These are phyloP conservation scores for Pocota personata DNA, from an alignment of 2,888 invertebrate genomes.

Conservation along the genomic window DNA sequence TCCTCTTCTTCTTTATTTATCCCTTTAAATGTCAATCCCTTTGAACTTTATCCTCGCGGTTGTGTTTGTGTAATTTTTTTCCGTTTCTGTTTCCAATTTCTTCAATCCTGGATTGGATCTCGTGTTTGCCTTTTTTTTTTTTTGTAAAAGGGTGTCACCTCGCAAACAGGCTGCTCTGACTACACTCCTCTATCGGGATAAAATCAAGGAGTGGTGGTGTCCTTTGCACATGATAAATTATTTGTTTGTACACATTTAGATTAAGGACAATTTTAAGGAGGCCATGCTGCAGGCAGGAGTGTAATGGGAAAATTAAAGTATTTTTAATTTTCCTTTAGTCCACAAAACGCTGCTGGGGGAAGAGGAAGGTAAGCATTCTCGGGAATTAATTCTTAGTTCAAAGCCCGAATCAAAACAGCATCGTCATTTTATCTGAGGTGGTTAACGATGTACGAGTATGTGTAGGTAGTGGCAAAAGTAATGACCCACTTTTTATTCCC, in stretches of 20 bases:
- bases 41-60: conserved; percentile 60
- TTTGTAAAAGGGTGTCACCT: conserved; percentile 45
- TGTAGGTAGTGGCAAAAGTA: conserved; percentile 11
- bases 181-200: conserved; percentile 4
- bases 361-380: conserved; percentile 33
- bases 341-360: conserved; percentile 24
- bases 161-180: conserved; percentile 26
- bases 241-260: conserved; percentile 61
- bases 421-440: conserved; percentile 22
- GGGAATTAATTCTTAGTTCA: conserved; percentile 64
- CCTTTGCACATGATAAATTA: conserved; percentile 57
- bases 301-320: conserved; percentile 63
- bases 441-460: background rate
- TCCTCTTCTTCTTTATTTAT: background rate
- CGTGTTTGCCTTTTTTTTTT: conserved; percentile 13
- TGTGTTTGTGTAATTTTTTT: conserved; percentile 14
- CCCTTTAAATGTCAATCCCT: conserved; percentile 15
- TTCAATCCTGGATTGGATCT: conserved; percentile 40
- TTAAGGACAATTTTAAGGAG: conserved; percentile 40
- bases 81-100: conserved; percentile 64
- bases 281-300: conserved; percentile 25
- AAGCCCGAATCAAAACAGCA: conserved; percentile 45
- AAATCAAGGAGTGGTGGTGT: conserved; percentile 26
- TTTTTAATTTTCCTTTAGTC: conserved; percentile 60
- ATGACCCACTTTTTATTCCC: conserved; percentile 36